Conservation (phyloP, 1,140 invertebrate genomes). For the Babylonia areolata region DNA sequence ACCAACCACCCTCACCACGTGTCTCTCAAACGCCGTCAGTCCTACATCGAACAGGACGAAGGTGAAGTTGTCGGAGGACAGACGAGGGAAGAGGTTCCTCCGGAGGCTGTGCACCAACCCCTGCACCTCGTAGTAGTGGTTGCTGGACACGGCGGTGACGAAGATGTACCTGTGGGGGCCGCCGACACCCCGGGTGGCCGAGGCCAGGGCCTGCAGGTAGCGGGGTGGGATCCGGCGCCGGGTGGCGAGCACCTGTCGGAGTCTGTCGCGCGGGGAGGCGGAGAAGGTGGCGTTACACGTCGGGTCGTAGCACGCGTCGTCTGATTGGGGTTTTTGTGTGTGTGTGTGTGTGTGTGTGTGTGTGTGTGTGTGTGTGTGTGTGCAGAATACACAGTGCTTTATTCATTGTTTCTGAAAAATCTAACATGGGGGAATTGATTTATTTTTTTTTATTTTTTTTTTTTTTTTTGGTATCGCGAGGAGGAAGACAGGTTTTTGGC, state of each 20-base stretch:
- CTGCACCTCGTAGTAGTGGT: slow-evolving; percentile 25
- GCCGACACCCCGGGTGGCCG: no score
- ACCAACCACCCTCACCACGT: neutral
- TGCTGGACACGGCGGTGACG: slow-evolving; percentile 2
- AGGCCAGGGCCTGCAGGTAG: neutral
- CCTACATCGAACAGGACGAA: slow-evolving; percentile 13
- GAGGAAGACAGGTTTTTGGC: no score
- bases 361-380: no score
- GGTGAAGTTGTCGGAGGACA: slow-evolving; percentile 9
- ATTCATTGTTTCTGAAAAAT: no score
- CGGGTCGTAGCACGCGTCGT: neutral
- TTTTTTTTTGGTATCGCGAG: no score
- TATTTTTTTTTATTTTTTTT: no score
- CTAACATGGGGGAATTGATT: no score
- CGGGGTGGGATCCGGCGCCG: neutral
- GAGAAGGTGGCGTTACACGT: neutral
- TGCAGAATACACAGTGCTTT: no score
- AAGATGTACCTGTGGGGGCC: slow-evolving; percentile 1
- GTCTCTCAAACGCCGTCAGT: neutral
- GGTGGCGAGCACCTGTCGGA: neutral
- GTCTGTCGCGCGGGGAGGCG: neutral
- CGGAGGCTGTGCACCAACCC: neutral
- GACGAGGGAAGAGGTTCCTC: neutral
- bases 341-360: no score
- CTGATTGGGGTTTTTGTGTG: neutral